These are phyloP conservation scores for Momotus momota DNA, from an alignment of 2,797 vertebrate species.

Conservation along the genomic window DNA sequence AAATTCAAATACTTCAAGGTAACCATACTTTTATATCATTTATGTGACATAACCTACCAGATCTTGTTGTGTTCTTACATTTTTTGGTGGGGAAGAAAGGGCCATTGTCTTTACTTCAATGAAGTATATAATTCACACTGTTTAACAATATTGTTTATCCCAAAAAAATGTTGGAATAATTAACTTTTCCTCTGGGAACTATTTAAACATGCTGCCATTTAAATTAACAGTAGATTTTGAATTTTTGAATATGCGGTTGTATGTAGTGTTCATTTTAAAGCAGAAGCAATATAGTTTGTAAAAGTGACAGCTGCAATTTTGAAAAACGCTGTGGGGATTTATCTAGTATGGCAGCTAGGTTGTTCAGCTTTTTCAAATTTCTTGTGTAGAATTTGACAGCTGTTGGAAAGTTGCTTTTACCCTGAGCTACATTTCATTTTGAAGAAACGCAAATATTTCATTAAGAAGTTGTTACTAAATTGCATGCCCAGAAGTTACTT, in stretches of 20 bases:
- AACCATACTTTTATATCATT: neutral
- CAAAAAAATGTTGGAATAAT: neutral
- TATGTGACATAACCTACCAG: neutral
- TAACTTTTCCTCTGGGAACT: neutral
- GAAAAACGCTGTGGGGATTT: neutral
- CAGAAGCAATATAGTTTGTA: neutral
- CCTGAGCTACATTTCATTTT: neutral
- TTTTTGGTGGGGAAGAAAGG: neutral
- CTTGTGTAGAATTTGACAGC: neutral
- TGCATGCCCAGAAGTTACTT: neutral
- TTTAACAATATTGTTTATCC: neutral
- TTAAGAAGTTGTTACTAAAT: neutral
- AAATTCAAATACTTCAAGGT: neutral
- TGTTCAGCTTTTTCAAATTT: neutral
- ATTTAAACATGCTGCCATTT: neutral
- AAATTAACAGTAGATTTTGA: neutral
- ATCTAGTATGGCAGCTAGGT: neutral
- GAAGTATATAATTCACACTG: neutral
- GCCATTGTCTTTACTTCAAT: neutral
- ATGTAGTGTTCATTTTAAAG: neutral
- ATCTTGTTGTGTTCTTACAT: neutral
- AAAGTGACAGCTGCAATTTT: neutral
- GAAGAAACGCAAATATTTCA: neutral
- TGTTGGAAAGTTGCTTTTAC: neutral
- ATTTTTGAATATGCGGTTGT: neutral